phyloP scores from a whole-genome alignment of 1,140 invertebrate species.

The Pectinophora gossypiella region DNA sequence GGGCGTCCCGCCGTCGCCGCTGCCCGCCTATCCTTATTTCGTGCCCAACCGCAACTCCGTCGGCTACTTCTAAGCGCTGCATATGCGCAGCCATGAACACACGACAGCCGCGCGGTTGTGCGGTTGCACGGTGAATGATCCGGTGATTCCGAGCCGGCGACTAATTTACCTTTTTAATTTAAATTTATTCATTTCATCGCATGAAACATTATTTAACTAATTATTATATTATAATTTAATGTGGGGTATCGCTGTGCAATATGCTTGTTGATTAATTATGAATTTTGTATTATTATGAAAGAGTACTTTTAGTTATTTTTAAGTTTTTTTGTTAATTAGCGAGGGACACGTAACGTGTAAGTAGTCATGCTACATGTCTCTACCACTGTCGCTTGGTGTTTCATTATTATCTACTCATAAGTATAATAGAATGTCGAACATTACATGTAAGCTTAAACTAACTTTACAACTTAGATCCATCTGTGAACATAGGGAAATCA shows the following conservation, averaged over 20 bases:
- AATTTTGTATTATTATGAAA: constrained; percentile 51
- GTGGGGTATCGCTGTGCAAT: constrained; percentile 66
- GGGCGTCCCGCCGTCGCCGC: constrained; percentile 44
- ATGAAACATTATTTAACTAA: constrained; percentile 52
- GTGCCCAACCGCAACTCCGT: constrained; percentile 61
- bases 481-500: constrained; percentile 63
- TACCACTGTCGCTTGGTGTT: constrained; percentile 15
- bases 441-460: constrained; percentile 53
- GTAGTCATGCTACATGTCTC: constrained; percentile 7
- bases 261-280: constrained; percentile 69
- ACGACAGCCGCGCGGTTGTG: neutral
- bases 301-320: constrained; percentile 52
- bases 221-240: constrained; percentile 52
- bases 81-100: neutral
- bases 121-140: too few species aligned
- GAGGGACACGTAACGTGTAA: neutral
- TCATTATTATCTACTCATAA: constrained; percentile 27
- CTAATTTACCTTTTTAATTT: neutral
- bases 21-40: constrained; percentile 66
- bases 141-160: too few species aligned
- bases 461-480: constrained; percentile 52
- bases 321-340: neutral
- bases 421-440: constrained; percentile 34
- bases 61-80: constrained; percentile 47
- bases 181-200: constrained; percentile 22